Percentiles rank a stretch among this genome's conserved stretches.
Evolutionary conservation across 2,113 vertebrate species (phyloP).

Genomic region (Pseudopipra pipra): DNA sequence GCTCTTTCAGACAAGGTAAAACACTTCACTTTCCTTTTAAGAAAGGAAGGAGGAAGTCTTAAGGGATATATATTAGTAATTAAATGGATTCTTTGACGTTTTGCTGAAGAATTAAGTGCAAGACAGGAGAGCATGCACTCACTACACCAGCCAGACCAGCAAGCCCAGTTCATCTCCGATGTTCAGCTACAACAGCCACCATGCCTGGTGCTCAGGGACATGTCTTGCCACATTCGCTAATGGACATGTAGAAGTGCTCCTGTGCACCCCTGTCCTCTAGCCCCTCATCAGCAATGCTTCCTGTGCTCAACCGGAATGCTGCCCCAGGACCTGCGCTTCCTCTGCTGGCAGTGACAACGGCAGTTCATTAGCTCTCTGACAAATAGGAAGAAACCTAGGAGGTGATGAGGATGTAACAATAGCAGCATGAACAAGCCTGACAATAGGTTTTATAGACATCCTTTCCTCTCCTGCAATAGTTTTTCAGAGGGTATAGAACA

Average conservation of each 20-base stretch:
- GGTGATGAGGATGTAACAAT: neutral
- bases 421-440: neutral
- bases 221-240: neutral
- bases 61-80: neutral
- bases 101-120: neutral
- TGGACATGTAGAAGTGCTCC: accelerated
- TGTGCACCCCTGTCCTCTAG: neutral
- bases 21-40: neutral
- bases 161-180: neutral
- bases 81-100: neutral
- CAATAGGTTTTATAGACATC: neutral
- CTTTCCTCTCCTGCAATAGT: neutral
- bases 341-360: neutral
- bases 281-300: accelerated
- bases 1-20: neutral
- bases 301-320: neutral
- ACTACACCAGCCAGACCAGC: neutral
- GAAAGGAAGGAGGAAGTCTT: neutral
- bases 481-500: neutral
- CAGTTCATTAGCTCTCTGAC: neutral
- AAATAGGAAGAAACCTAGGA: neutral
- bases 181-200: neutral
- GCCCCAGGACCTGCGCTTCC: neutral
- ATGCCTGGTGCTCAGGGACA: accelerated
- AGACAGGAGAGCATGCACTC: neutral